Base-by-base conservation (phyloP, 2,113 vertebrate genomes). In the Sinocyclocheilus grahami region DNA sequence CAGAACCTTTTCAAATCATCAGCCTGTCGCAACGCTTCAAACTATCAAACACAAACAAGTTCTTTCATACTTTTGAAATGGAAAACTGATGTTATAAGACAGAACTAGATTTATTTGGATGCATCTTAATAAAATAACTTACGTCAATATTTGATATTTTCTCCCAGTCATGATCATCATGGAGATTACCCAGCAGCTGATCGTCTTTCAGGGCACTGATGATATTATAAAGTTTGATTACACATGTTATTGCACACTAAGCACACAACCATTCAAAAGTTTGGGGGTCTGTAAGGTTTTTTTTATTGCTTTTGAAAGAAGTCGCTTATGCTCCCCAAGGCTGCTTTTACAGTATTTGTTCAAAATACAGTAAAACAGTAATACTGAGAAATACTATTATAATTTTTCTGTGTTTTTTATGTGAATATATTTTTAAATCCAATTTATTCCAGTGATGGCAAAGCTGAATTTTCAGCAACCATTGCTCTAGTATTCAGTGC, bases 141-240 rank as follows among this genome's bases (percentile, higher is more conserved):
- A 99, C 98, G 0, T 96, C 96, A 33, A 98, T 82, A n/a, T 99
- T 99, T 27, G 97, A 93, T 24, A 99, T 99, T 84, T 97, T 99
- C 37, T 97, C 95, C 98, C 98, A 99, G 92, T 99, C 98, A 0
- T 97, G 97, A 16, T 95, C 94, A 24, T 97, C 97, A 0, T 92
- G 89, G 62, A 95, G 94, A 87, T 74, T 86, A 6, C 96, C 97
- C 62, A 97, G 82, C 77, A 99, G 88, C 16, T 94, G 88, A n/a
- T 95, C 94, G 80, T 98, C 96, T 9, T 94, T 95, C 78, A 96
- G 94, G 80, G 88, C 89, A 87, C 98, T 99, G 87, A 90, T 87
- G 80, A 89, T 33, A 37, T 69, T 30, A 37, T 42, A n/a, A 55
- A 51, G 53, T 48, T 46, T 55, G 4, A 39, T 39, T 55, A 78